These are phyloP conservation scores for Arctia plantaginis DNA, from an alignment of 2,888 invertebrate genomes.

Conservation along the genomic window DNA sequence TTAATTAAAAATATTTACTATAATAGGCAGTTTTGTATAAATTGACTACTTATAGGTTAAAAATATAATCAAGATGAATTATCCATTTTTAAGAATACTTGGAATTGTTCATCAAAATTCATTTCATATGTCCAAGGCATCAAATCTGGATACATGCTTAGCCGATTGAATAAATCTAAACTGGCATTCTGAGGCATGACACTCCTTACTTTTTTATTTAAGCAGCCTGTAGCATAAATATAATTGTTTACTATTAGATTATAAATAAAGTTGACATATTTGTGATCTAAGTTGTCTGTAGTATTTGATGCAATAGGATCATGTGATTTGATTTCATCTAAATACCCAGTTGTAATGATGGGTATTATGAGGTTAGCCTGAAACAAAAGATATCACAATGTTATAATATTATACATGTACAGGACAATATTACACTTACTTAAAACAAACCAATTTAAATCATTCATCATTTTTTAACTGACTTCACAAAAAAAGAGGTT, in stretches of 20 bases:
- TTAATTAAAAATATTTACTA: background rate
- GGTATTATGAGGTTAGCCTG: conserved; percentile 87
- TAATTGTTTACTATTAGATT: conserved; percentile 80
- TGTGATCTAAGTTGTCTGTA: conserved; percentile 79
- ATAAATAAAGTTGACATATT: conserved; percentile 82
- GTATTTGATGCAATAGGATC: conserved; percentile 69
- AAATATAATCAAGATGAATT: conserved; percentile 10
- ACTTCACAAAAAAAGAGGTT: too few species aligned
- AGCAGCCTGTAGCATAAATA: conserved; percentile 79
- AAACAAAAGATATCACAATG: conserved; percentile 16
- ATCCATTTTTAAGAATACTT: conserved; percentile 69
- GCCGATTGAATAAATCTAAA: conserved; percentile 66
- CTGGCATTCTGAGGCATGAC: conserved; percentile 75
- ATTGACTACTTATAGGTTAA: background rate
- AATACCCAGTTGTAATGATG: conserved; percentile 83
- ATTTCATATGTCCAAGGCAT: conserved; percentile 81
- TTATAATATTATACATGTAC: background rate
- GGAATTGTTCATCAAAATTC: conserved; percentile 79
- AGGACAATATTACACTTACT: background rate
- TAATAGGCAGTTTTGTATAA: background rate
- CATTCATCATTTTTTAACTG: too few species aligned
- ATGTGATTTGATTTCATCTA: conserved; percentile 77
- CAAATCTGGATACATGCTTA: conserved; percentile 80
- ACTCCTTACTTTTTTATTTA: conserved; percentile 82
- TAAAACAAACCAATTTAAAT: background rate